Percentiles rank a stretch among this genome's conserved stretches.
These are phyloP conservation scores for Aphidius gifuensis DNA, from an alignment of 1,140 invertebrate genomes.

Conservation along the genomic window DNA sequence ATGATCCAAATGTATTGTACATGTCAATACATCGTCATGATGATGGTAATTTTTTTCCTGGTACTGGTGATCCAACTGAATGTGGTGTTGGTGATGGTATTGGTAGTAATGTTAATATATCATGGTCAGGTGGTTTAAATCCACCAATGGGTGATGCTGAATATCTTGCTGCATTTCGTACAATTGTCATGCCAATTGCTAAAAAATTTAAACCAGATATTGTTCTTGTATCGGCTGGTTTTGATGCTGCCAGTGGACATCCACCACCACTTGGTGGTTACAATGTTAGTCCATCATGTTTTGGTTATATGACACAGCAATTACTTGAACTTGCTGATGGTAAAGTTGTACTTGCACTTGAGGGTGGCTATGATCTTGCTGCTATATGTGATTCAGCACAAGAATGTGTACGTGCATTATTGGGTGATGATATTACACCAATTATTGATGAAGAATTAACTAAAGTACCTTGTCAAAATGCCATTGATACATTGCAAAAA, in stretches of 20 bases:
- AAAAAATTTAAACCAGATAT: constrained; percentile 92
- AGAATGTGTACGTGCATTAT: constrained; percentile 87
- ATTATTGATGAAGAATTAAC: constrained; percentile 77
- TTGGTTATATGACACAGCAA: constrained; percentile 94
- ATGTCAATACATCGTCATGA: constrained; percentile 98
- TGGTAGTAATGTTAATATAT: constrained; percentile 95
- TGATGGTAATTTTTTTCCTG: constrained; percentile 99
- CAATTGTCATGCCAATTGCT: constrained; percentile 89
- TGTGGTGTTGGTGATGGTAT: constrained; percentile 87
- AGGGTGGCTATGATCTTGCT: constrained; percentile 94
- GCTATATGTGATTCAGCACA: constrained; percentile 97
- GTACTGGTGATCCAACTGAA: constrained; percentile 89
- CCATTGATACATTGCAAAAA: constrained; percentile 82
- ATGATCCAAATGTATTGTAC: constrained; percentile 91
- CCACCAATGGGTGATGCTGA: constrained; percentile 96
- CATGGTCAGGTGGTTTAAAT: constrained; percentile 88
- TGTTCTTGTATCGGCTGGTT: constrained; percentile 94
- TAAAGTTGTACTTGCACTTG: constrained; percentile 83
- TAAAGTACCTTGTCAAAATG: constrained; percentile 76
- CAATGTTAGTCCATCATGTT: constrained; percentile 88
- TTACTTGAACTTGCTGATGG: constrained; percentile 87
- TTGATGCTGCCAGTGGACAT: constrained; percentile 94
- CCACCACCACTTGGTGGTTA: constrained; percentile 93
- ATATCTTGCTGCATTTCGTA: constrained; percentile 94
- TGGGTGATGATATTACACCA: constrained; percentile 78